These are phyloP conservation scores for Dinothrombium tinctorium DNA, from an alignment of 1,140 invertebrate species.

Conservation along the genomic window DNA sequence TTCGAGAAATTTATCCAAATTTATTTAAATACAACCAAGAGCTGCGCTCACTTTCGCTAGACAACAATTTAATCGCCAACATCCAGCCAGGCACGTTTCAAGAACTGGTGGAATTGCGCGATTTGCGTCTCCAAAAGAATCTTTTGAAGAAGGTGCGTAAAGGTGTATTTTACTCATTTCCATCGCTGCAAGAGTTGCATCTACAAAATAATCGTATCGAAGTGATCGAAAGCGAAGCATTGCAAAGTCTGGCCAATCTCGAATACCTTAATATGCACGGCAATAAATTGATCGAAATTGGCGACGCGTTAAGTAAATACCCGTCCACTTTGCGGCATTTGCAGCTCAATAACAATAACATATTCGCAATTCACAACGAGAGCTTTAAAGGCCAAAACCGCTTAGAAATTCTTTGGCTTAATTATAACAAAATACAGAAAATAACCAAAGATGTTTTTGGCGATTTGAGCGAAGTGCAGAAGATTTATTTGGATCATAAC, in stretches of 20 bases:
- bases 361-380: slow-evolving; percentile 46
- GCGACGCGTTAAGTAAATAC: slow-evolving; percentile 40
- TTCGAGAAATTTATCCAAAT: slow-evolving; percentile 41
- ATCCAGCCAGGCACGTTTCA: slow-evolving; percentile 52
- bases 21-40: slow-evolving; percentile 45
- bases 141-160: slow-evolving; percentile 41
- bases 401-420: slow-evolving; percentile 61
- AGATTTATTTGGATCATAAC: slow-evolving; percentile 59
- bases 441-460: slow-evolving; percentile 43
- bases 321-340: slow-evolving; percentile 53
- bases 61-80: slow-evolving; percentile 62
- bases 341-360: slow-evolving; percentile 55
- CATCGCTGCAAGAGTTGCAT: slow-evolving; percentile 52
- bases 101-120: slow-evolving; percentile 38
- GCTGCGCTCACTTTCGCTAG: slow-evolving; percentile 57
- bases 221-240: slow-evolving; percentile 51
- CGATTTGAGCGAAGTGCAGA: slow-evolving; percentile 43
- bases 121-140: slow-evolving; percentile 68
- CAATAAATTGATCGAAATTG: slow-evolving; percentile 45
- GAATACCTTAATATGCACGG: slow-evolving; percentile 67
- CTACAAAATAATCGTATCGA: slow-evolving; percentile 62
- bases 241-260: slow-evolving; percentile 51
- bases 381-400: slow-evolving; percentile 48
- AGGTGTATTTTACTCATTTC: slow-evolving; percentile 52
- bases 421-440: slow-evolving; percentile 48